Conservation (phyloP, 1,140 invertebrate species). For the Sipha flava region DNA sequence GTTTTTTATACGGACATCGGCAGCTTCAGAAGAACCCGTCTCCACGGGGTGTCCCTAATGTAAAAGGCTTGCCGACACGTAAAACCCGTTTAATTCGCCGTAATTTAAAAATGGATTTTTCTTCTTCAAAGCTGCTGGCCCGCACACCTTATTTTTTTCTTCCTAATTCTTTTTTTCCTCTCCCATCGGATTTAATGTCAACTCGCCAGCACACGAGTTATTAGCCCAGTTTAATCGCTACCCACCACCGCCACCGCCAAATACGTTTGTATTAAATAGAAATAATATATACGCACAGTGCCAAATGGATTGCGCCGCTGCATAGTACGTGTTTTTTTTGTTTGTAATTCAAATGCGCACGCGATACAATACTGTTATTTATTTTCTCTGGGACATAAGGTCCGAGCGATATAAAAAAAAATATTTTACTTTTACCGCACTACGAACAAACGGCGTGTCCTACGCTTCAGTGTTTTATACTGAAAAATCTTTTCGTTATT, state of each 20-base stretch:
- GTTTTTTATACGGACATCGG: background rate
- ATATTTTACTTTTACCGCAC: too few species aligned
- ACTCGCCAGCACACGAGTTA: background rate
- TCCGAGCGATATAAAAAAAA: too few species aligned
- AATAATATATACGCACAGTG: too few species aligned
- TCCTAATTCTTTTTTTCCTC: background rate
- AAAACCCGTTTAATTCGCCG: slow-evolving; percentile 28
- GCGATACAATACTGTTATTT: too few species aligned
- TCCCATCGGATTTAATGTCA: background rate
- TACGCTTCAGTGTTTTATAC: too few species aligned
- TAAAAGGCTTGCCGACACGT: slow-evolving; percentile 29
- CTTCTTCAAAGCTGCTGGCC: background rate
- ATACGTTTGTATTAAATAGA: too few species aligned
- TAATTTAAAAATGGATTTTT: slow-evolving; percentile 28
- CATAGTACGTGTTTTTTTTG: background rate
- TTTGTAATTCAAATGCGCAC: background rate
- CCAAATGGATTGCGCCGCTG: background rate
- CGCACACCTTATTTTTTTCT: background rate
- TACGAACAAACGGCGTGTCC: too few species aligned
- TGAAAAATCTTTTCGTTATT: too few species aligned
- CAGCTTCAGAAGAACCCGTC: slow-evolving; percentile 5
- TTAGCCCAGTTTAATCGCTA: slow-evolving; percentile 8
- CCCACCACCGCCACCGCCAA: background rate
- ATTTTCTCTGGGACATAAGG: too few species aligned
- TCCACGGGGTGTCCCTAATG: slow-evolving; percentile 3